Percentiles rank a stretch among this genome's conserved stretches.
These are phyloP conservation scores for Bagarius yarrelli DNA, from an alignment of 2,113 vertebrate species.

Conservation along the genomic window DNA sequence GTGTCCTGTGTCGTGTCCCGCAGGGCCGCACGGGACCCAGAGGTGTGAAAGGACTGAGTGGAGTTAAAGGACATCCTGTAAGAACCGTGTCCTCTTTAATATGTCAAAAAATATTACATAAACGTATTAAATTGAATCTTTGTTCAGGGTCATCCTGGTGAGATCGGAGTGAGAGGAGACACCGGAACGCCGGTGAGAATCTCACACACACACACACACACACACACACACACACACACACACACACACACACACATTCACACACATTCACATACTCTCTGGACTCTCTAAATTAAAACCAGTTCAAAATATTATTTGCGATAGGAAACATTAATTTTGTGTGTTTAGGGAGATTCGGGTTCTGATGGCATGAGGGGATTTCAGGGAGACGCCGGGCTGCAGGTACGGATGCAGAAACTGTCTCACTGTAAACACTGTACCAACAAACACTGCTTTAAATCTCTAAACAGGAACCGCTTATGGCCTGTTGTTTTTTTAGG, in stretches of 20 bases:
- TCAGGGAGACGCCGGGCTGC: slow-evolving; percentile 66
- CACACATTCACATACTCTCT: too few relatives aligned
- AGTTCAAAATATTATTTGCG: too few relatives aligned
- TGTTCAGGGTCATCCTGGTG: slow-evolving; percentile 68
- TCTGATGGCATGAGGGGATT: slow-evolving; percentile 58
- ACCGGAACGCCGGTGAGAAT: slow-evolving; percentile 62
- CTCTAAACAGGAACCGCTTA: background rate
- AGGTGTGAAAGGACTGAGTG: slow-evolving; percentile 65
- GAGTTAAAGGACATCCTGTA: slow-evolving; percentile 72
- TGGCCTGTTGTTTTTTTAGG: slow-evolving; percentile 52
- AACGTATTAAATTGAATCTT: background rate
- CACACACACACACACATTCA: too few relatives aligned
- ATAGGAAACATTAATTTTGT: background rate
- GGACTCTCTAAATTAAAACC: too few relatives aligned
- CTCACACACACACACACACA: background rate
- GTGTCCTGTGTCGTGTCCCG: slow-evolving; percentile 7
- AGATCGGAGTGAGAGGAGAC: slow-evolving; percentile 59
- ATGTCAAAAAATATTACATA: background rate
- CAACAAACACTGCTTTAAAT: background rate
- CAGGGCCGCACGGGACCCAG: slow-evolving; percentile 65
- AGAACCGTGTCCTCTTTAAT: slow-evolving; percentile 41
- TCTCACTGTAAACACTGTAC: too few relatives aligned
- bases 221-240: too few relatives aligned
- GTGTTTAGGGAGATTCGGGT: slow-evolving; percentile 67
- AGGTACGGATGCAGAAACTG: slow-evolving; percentile 58